A percentile compares a stretch with the other conserved stretches of the same genome.
These are phyloP conservation scores for Cydia strobilella DNA, from an alignment of 1,140 invertebrate genomes.

Conservation along the genomic window DNA sequence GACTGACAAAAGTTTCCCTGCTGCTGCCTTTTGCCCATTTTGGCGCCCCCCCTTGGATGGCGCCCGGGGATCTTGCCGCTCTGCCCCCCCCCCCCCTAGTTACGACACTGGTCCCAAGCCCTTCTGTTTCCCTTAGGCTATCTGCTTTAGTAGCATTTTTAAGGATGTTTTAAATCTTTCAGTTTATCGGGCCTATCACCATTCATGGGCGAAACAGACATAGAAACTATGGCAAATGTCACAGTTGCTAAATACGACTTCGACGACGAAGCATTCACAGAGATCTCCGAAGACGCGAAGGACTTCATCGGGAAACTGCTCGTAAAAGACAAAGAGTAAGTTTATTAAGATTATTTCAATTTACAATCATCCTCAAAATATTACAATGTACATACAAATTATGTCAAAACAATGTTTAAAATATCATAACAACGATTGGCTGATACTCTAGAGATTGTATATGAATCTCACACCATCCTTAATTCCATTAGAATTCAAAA, in stretches of 20 bases:
- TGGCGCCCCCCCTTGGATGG: too few species aligned
- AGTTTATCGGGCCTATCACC: conserved; percentile 98
- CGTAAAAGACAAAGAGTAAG: conserved; percentile 95
- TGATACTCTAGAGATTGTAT: background rate
- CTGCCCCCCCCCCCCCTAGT: too few species aligned
- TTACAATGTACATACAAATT: too few species aligned
- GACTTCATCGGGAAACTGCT: conserved; percentile 95
- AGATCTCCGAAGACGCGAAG: conserved; percentile 95
- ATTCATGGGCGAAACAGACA: conserved; percentile 98
- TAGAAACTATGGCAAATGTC: conserved; percentile 98
- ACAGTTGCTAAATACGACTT: conserved; percentile 97
- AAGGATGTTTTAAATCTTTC: conserved; percentile 41
- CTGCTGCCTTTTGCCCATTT: too few species aligned
- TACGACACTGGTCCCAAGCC: too few species aligned
- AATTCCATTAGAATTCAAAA: background rate
- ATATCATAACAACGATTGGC: too few species aligned
- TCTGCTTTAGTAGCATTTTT: background rate
- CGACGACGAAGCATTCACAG: conserved; percentile 95
- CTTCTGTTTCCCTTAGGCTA: too few species aligned
- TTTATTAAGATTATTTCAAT: conserved; percentile 37
- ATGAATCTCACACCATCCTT: background rate
- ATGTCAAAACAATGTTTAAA: background rate
- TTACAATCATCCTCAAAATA: conserved; percentile 8
- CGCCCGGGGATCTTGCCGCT: too few species aligned
- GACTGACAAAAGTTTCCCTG: too few species aligned